Evolutionary conservation across 2,888 invertebrate genomes (phyloP).

Genomic region (Frankliniella fusca): DNA sequence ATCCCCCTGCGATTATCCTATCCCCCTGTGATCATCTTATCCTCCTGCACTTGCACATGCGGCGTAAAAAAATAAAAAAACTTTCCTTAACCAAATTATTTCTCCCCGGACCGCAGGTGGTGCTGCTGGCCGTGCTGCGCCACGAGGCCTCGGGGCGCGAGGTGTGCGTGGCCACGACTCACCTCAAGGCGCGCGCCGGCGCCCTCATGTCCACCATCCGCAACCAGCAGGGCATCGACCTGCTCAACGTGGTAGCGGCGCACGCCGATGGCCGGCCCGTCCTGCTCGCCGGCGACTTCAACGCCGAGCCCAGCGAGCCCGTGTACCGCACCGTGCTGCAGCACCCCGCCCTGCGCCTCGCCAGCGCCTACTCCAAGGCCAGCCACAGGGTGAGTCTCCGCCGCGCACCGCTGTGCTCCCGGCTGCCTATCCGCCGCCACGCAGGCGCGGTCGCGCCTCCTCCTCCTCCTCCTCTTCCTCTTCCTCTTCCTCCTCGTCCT

Average conservation of each 20-base stretch:
- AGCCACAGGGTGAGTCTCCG: slow-evolving; percentile 37
- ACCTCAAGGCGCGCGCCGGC: slow-evolving; percentile 67
- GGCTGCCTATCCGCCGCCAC: too few relatives aligned
- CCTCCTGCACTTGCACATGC: too few relatives aligned
- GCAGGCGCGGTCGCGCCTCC: too few relatives aligned
- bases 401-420: slow-evolving; percentile 29
- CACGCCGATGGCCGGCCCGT: slow-evolving; percentile 54
- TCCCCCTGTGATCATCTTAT: too few relatives aligned
- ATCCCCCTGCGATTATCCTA: too few relatives aligned
- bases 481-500: too few relatives aligned
- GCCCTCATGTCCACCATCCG: slow-evolving; percentile 62
- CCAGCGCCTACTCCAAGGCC: slow-evolving; percentile 40
- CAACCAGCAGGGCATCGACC: slow-evolving; percentile 64
- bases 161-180: slow-evolving; percentile 65
- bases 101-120: slow-evolving; percentile 50
- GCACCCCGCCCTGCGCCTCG: slow-evolving; percentile 43
- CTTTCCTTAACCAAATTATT: background rate
- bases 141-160: slow-evolving; percentile 55
- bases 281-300: slow-evolving; percentile 70
- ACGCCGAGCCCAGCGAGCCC: slow-evolving; percentile 68
- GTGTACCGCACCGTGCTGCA: slow-evolving; percentile 59
- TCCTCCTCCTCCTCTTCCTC: too few relatives aligned
- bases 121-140: slow-evolving; percentile 55
- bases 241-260: slow-evolving; percentile 55
- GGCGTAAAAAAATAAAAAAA: too few relatives aligned